Evolutionary conservation across 1,140 invertebrate species (phyloP), one percentile per base, ranked within the genome.

Genomic region (Rhagoletis zephyria): DNA sequence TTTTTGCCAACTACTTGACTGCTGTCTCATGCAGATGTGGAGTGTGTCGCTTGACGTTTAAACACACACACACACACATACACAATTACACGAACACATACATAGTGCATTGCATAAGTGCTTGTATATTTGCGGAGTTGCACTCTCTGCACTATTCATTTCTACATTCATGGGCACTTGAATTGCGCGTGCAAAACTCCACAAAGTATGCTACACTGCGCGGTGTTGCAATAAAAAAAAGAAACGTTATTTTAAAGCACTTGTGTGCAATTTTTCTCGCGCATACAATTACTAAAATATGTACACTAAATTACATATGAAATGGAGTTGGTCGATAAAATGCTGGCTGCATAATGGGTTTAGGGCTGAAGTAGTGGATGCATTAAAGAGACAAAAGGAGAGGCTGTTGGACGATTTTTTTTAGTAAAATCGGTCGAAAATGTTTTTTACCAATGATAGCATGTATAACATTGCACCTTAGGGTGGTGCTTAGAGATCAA

Each of bases 1-100:
- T 81, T 74, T 74, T 81, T 81, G 45, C 74, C 74, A 81, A 56
- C 74, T 56, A 16, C 74, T 81, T 81, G 48, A 81, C 74, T 81
- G 74, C 48, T 81, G 74, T 81, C 48, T 56, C 74, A 81, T 81
- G 74, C 74, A 81, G 74, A 81, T 30, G 48, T 16, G 51, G 74
- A 81, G 74, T 81, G 48, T 81, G 16, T 81, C 48, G 74, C 70
- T 81, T 81, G 42, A 56, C 19, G 74, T 56, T 77, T 7, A 48
- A 19, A 3, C 12, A 67, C 1, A 67, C 12, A 67, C 40, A 30
- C 30, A 67, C 64, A 40, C 16, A 19, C 64, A 67, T 67, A 67
- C 63, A n/a, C n/a, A 67, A 12, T 14, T 64, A 64, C 30, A 30
- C n/a, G 19, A 1, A 4, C 64, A 7, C 64, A 30, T 67, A 64